Base-by-base conservation (phyloP, 1,140 invertebrate species). In the Lutraria rhynchaena region DNA sequence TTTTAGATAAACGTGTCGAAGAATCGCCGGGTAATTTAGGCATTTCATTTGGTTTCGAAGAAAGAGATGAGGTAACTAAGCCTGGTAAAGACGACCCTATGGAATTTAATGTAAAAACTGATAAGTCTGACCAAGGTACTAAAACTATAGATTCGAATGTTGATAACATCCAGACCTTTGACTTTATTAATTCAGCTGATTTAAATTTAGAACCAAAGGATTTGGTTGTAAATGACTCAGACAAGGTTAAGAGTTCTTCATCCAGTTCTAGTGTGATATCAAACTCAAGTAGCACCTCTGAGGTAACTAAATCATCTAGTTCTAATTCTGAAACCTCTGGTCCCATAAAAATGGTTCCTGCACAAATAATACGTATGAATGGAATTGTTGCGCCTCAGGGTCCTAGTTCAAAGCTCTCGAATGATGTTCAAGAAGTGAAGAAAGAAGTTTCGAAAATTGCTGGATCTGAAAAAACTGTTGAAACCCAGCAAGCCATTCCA, bases 41-140 rank as follows among this genome's bases (percentile, higher is more conserved):
- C 31, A 89, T 89, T 77, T 83, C 85, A 3, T 89, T 89, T 75
- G 86, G 86, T 58, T 89, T 89, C 85, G 87, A 89, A 35, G 69
- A 75, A 31, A 61, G 44, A 35, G 58, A 53, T 22, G 71, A 74
- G 17, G 35, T 51, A 33, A n/a, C 22, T 65, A 41, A 73, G 41
- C 22, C 49, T 46, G 61, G 35, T 27, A 69, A 44, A n/a, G 31
- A 65, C 41, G 65, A 71, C 51, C 11, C 29, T 3, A 19, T 58
- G 55, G 57, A 75, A 33, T 44, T 31, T 27, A 31, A 31, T 60
- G 53, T 7, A 33, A 44, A 19, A 74, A 60, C 46, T 44, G n/a
- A 58, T 57, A 17, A 75, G 63, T 67, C 29, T 37, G 51, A 31
- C 24, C 71, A 76, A 35, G 29, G n/a, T 70, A 24, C 19, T n/a